Evolutionary conservation across 1,140 invertebrate species (phyloP), one percentile per base, ranked within the genome.

Genomic region (Apis florea): DNA sequence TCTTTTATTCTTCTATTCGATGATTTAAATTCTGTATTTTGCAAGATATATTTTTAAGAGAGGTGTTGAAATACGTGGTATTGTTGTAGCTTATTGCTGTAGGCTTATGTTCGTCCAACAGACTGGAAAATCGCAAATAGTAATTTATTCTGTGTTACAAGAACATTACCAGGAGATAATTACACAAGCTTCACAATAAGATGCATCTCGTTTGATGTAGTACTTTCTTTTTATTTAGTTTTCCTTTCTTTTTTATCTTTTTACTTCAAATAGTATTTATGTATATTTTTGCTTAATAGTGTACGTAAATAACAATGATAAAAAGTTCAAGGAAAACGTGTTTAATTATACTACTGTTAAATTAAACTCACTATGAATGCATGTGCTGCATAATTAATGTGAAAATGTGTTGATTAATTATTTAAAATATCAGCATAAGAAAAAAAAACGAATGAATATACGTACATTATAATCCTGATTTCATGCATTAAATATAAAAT

Each of bases 81-180:
- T 69, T 83, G 66, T 84, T 77, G 17, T 21, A 68, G n/a, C 53
- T n/a, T n/a, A n/a, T n/a, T n/a, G n/a, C n/a, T n/a, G n/a, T n/a
- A 31, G 3, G 17, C 19, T 26, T 83, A 71, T n/a, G 31, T 56
- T 56, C 67, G 67, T 17, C 47, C 58, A 53, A 59, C 73, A 76
- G 82, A 83, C 81, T 72, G 58, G 64, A 71, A 70, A 71, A 77
- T 76, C 59, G 82, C 54, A 53, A 56, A 68, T 77, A 84, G 83
- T 84, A 76, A 51, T 66, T 74, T 71, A 58, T 82, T 77, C 54
- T 5, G n/a, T 83, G 82, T 83, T 67, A 82, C n/a, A 84, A 84
- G 67, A 59, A 64, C n/a, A 13, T 61, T 53, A 49, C 68, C 21
- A n/a, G 31, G 66, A 58, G 63, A 69, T 83, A 83, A 83, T 76